Percentiles rank a stretch among this genome's conserved stretches.
Conservation (phyloP, 2,888 invertebrate species). For the Hyalella azteca region DNA sequence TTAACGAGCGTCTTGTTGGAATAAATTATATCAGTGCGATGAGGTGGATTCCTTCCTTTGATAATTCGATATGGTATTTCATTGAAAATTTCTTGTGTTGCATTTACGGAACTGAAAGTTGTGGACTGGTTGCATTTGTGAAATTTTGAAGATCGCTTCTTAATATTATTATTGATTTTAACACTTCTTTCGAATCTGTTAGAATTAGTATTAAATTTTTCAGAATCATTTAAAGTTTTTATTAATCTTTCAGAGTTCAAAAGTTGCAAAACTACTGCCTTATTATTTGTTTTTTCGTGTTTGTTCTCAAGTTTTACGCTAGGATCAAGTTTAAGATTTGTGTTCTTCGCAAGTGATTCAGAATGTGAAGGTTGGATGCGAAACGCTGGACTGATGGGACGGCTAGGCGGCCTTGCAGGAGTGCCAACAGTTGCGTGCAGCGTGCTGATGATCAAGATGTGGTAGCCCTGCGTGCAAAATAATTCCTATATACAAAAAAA, state of each 20-base stretch:
- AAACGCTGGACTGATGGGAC: background rate
- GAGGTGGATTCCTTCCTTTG: too few species aligned
- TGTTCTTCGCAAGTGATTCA: background rate
- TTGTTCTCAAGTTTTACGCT: background rate
- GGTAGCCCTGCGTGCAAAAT: background rate
- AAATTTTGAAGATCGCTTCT: too few species aligned
- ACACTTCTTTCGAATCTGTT: too few species aligned
- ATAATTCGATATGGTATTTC: too few species aligned
- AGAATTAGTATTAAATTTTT: background rate
- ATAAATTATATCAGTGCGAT: too few species aligned
- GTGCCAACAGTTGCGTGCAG: background rate
- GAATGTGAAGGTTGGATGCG: background rate
- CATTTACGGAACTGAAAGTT: too few species aligned
- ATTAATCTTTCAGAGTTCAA: background rate
- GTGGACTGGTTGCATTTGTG: too few species aligned
- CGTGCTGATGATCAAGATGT: constrained; percentile 2
- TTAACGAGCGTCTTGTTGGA: too few species aligned
- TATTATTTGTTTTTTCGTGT: background rate
- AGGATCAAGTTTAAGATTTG: background rate
- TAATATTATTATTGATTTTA: too few species aligned
- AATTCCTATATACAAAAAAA: too few species aligned
- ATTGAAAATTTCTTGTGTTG: too few species aligned
- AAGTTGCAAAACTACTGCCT: background rate
- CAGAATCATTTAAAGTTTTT: background rate
- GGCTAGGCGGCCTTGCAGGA: background rate